A percentile compares a stretch with the other conserved stretches of the same genome.
phyloP scores from a whole-genome alignment of 1,140 invertebrate genomes.

The Rhyacophila brunnea region DNA sequence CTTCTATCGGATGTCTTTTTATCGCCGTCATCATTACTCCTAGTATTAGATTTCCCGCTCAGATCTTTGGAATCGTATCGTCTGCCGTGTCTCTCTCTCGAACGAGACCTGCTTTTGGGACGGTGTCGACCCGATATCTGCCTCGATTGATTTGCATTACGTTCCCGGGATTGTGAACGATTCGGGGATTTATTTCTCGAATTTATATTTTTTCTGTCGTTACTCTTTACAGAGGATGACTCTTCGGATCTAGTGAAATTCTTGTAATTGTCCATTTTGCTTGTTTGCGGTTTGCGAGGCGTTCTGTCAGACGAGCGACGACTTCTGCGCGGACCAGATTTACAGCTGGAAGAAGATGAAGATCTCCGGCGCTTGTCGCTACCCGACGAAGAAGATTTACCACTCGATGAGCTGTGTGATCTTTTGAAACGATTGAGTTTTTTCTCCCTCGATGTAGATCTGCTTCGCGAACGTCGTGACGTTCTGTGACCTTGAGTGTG shows the following conservation, averaged over 20 bases:
- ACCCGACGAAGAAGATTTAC: neutral
- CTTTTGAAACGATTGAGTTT: neutral
- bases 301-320: too few relatives aligned
- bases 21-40: neutral
- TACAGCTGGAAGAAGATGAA: neutral
- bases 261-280: too few relatives aligned
- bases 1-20: neutral
- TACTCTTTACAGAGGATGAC: too few relatives aligned
- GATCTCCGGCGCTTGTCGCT: slow-evolving; percentile 5
- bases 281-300: too few relatives aligned
- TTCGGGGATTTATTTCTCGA: too few relatives aligned
- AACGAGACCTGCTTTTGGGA: neutral
- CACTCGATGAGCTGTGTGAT: neutral
- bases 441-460: neutral
- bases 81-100: neutral
- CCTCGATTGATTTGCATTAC: neutral
- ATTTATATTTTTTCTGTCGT: too few relatives aligned
- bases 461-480: neutral
- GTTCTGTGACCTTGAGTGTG: too few relatives aligned
- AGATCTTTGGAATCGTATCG: neutral
- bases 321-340: too few relatives aligned
- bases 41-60: too few relatives aligned
- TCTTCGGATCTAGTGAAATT: too few relatives aligned
- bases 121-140: neutral
- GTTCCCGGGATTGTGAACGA: too few relatives aligned